Evolutionary conservation across 2,888 invertebrate genomes (phyloP), one percentile per base, ranked within the genome.

Genomic region (Athalia rosae): DNA sequence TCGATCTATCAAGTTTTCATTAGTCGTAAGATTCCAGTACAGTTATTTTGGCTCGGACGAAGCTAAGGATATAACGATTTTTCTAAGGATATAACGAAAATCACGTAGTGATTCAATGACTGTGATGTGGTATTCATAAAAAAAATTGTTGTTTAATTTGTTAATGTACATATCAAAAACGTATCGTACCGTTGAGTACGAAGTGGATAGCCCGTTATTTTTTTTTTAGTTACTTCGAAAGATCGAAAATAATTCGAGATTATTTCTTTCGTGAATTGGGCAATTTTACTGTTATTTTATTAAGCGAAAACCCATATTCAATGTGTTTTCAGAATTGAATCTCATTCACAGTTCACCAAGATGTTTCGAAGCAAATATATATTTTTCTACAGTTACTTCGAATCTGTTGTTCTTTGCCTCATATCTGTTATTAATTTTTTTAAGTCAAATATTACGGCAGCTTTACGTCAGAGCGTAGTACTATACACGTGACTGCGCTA

Each of bases 1-100:
- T 93, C 63, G 83, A 84, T 67, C 11, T 73, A 58, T 76, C 67
- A 11, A 66, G 11, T 61, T 66, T 76, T 41, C 47, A 50, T 28
- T 59, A 28, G 15, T 3, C n/a, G 9, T 58, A 3, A 56, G n/a
- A 6, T 67, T 28, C 50, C 69, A 41, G n/a, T 8, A 45, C n/a
- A 50, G n/a, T 15, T 13, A 66, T 63, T 61, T 45, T 9, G 3
- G 41, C 41, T 9, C 61, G 28, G 15, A 43, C 62, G 41, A 9
- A n/a, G n/a, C 4, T 7, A n/a, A 4, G 6, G 45, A 63, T 11
- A 45, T 6, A n/a, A 63, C 45, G 15, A 7, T 53, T 43, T 45
- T 71, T 13, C 0, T 71, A 71, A 28, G 28, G 28, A 28, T 28
- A 28, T 28, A 28, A 28, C 1, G n/a, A 2, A 28, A 28, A 28